A percentile compares a stretch with the other conserved stretches of the same genome.
These are phyloP conservation scores for Rallus limicola DNA, from an alignment of 2,113 vertebrate genomes.

Conservation along the genomic window DNA sequence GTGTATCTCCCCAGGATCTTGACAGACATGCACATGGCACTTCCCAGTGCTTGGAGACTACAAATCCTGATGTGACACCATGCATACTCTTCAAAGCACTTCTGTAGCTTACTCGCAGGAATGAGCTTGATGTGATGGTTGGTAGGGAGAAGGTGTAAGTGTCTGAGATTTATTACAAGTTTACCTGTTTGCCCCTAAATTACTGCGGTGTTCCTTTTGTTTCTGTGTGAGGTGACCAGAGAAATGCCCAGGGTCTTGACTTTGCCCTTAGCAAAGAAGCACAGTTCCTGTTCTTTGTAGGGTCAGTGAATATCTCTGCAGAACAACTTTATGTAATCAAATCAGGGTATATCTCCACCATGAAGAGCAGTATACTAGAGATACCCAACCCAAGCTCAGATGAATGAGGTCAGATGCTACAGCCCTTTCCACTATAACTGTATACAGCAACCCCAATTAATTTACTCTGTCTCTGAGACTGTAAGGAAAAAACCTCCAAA, in stretches of 20 bases:
- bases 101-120: not conserved
- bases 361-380: not conserved
- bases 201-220: not conserved
- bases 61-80: not conserved
- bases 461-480: not conserved
- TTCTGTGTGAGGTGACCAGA: not conserved
- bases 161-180: not conserved
- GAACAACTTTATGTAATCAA: not conserved
- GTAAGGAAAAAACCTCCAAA: not conserved
- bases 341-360: not conserved
- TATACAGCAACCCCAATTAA: not conserved
- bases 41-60: not conserved
- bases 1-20: not conserved
- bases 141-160: not conserved
- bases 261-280: not conserved
- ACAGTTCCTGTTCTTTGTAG: not conserved
- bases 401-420: not conserved
- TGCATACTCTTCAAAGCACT: not conserved
- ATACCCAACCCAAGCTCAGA: not conserved
- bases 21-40: not conserved
- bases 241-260: not conserved
- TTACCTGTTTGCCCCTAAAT: not conserved
- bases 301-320: not conserved
- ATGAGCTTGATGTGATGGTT: not conserved
- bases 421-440: not conserved